Evolutionary conservation across 2,113 vertebrate genomes (phyloP).

Genomic region (Oryzias javanicus): DNA sequence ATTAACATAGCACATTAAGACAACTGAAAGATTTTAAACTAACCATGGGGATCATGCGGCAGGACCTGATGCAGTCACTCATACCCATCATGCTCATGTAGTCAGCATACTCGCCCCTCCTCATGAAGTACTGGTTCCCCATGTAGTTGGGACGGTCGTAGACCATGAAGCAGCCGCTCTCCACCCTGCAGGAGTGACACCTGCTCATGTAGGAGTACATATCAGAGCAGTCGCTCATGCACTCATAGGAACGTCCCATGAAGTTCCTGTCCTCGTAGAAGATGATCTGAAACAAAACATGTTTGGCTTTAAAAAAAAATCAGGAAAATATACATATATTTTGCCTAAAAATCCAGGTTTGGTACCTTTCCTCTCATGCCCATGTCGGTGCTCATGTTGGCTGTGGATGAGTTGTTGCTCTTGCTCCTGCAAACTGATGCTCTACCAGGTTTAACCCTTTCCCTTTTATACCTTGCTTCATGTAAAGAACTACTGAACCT

Average conservation of each 20-base stretch:
- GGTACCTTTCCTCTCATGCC: slow-evolving; percentile 66
- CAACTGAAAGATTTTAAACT: neutral
- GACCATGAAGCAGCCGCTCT: slow-evolving; percentile 70
- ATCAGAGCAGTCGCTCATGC: slow-evolving; percentile 65
- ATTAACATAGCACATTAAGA: too few relatives aligned
- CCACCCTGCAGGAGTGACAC: slow-evolving; percentile 68
- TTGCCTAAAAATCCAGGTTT: neutral
- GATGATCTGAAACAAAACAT: slow-evolving; percentile 46
- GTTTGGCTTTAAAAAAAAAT: neutral
- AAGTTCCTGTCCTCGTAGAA: slow-evolving; percentile 71
- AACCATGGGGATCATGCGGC: slow-evolving; percentile 68
- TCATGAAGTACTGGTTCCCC: slow-evolving; percentile 74
- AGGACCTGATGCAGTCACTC: slow-evolving; percentile 63
- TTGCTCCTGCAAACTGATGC: slow-evolving; percentile 30
- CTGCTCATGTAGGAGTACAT: slow-evolving; percentile 64
- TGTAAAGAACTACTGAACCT: slow-evolving; percentile 23
- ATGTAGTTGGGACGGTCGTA: slow-evolving; percentile 74
- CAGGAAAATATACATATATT: neutral
- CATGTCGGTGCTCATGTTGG: slow-evolving; percentile 56
- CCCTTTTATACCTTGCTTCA: slow-evolving; percentile 60
- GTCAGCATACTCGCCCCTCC: slow-evolving; percentile 68
- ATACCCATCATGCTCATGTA: slow-evolving; percentile 56
- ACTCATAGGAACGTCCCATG: slow-evolving; percentile 67
- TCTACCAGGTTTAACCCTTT: slow-evolving; percentile 55
- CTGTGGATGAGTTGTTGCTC: slow-evolving; percentile 27